Evolutionary conservation across 2,888 invertebrate species (phyloP), one percentile per base, ranked within the genome.

Genomic region (Drosophila paucipuncta): DNA sequence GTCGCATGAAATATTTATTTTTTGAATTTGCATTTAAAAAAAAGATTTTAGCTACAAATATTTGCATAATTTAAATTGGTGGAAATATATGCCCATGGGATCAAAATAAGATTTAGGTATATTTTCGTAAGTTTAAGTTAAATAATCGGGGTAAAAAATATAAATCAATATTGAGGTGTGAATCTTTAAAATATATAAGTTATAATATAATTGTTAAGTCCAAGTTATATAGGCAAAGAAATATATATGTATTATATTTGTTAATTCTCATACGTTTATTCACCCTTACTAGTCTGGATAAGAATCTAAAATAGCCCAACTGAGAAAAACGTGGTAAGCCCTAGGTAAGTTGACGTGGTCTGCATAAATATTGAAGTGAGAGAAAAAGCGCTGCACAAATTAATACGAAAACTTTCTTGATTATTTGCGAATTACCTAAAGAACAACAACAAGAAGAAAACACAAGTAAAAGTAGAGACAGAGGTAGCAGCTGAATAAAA

Each of bases 331-430:
- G 61, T 39, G 31, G 30, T 47, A 54, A 54, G 37, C 11, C 50
- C 16, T 25, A 50, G 54, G 58, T 47, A 68, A 49, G 49, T 64
- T 69, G 74, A 85, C 85, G 85, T 85, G 88, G 77, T 66, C 83
- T 70, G 85, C 83, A 85, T 85, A 88, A 87, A 83, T 41, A n/a
- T 78, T 74, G 69, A 60, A 65, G 75, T 72, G 76, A 67, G 80
- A 65, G 68, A 63, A 73, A 72, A 69, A 61, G 73, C 67, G 66
- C 50, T 63, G 73, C 69, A 65, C 82, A 80, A 85, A 88, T 88
- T 85, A 88, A 85, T 88, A 75, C 83, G 82, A 83, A 85, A 86
- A 87, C 76, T 87, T 86, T 89, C 83, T 86, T 89, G 87, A 89
- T 89, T 87, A 89, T 89, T 87, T 89, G 89, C 80, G 83, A 87